Evolutionary conservation across 2,113 vertebrate genomes (phyloP).

Genomic region (Dicrurus megarhynchus): DNA sequence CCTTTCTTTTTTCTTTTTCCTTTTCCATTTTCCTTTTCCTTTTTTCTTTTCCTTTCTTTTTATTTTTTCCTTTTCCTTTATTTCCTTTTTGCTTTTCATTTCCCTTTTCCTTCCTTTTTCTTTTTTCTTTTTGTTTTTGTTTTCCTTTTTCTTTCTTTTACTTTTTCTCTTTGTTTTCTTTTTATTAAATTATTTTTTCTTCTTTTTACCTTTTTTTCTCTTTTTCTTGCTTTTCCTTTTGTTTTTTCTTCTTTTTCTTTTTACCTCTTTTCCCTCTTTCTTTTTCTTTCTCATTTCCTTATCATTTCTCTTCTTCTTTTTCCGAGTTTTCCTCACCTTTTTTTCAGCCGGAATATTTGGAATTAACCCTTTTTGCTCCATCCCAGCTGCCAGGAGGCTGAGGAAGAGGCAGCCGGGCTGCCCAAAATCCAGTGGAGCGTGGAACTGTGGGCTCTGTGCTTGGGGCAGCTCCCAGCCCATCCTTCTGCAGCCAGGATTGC

Average conservation of each 20-base stretch:
- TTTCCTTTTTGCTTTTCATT: neutral
- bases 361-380: neutral
- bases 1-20: neutral
- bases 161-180: neutral
- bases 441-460: neutral
- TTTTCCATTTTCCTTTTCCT: neutral
- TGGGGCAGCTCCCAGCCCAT: neutral
- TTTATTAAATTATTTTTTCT: neutral
- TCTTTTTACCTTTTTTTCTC: neutral
- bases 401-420: neutral
- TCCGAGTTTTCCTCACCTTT: neutral
- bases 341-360: fast-evolving
- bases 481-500: neutral
- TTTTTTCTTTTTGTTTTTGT: neutral
- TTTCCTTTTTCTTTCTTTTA: neutral
- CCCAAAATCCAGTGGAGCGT: neutral
- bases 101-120: too few relatives aligned
- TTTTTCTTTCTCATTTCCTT: neutral
- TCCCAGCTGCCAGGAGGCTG: neutral
- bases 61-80: neutral
- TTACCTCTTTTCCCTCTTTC: neutral
- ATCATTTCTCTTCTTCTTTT: neutral
- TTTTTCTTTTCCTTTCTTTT: neutral
- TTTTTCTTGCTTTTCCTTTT: neutral
- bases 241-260: neutral